Base-by-base conservation (phyloP, 2,797 vertebrate genomes). In the Harpagifer antarcticus region DNA sequence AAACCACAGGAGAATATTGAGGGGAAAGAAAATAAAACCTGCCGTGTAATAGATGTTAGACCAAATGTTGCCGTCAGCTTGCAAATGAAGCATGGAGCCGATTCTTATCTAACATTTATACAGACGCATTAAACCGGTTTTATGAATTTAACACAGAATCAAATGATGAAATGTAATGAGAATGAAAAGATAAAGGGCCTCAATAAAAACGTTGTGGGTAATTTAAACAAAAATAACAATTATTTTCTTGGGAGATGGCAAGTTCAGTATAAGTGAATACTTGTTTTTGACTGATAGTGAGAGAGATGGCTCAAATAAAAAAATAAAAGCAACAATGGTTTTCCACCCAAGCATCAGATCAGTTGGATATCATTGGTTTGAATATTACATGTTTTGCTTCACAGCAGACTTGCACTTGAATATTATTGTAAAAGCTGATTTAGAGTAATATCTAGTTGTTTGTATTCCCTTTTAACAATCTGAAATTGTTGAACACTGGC, bases 341-440 rank as follows among this genome's bases (percentile, higher is more conserved):
- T 11, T 27, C 27, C 27, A 27, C 12, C 5, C 31, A 3, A 44
- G 0, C 19, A 27, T 52, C 43, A 31, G 54, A 19, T 72, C 42
- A 64, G n/a, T 52, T 13, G 48, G 43, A 80, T 20, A 27, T 16
- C 44, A 47, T 13, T 3, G 63, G 3, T 45, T n/a, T 52, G 61
- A 69, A 76, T 77, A 65, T 76, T 63, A 59, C 7, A 9, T 15
- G 40, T 47, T 50, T 64, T 16, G 43, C n/a, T 23, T 9, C 20
- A 0, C 9, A 64, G 37, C 37, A 59, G 2, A 73, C 20, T 44
- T 47, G 53, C 16, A 23, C 47, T 74, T 56, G 14, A 64, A 49
- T 49, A 49, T 54, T 20, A 43, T 9, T 13, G 3, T 3, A 55
- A 9, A 37, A 31, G 23, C 33, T 44, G 15, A 16, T 37, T 50